Evolutionary conservation across 2,888 invertebrate genomes (phyloP).

Genomic region (Himalopsyche tibetana): DNA sequence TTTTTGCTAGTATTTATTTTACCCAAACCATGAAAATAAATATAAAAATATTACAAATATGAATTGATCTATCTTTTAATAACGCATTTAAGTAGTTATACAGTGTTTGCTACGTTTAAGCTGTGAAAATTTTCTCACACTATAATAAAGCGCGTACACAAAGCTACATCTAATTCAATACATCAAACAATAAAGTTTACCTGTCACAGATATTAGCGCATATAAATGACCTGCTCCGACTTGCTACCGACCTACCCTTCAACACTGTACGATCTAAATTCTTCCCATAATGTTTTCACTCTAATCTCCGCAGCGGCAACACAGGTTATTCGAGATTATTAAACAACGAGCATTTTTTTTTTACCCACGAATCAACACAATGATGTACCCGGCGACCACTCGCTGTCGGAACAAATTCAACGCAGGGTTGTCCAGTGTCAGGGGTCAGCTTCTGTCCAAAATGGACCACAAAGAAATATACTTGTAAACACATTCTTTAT

Average conservation of each 20-base stretch:
- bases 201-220: constrained; percentile 4
- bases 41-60: too few relatives aligned
- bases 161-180: neutral
- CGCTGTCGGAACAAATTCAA: neutral
- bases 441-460: constrained; percentile 56
- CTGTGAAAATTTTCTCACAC: too few relatives aligned
- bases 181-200: neutral
- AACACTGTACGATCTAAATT: neutral
- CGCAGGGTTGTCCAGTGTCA: constrained; percentile 37
- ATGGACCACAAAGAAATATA: constrained; percentile 47
- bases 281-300: neutral
- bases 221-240: constrained; percentile 13
- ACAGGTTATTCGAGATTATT: constrained; percentile 11
- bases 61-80: too few relatives aligned
- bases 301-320: neutral
- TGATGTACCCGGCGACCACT: neutral
- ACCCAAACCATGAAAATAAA: too few relatives aligned
- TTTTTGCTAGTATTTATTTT: too few relatives aligned
- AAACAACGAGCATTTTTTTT: neutral
- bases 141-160: too few relatives aligned
- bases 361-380: neutral
- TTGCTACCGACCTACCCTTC: neutral
- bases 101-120: too few relatives aligned
- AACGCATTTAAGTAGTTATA: too few relatives aligned
- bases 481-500: constrained; percentile 53